phyloP scores from a whole-genome alignment of 2,888 invertebrate genomes.

The Metacarcinus magister region DNA sequence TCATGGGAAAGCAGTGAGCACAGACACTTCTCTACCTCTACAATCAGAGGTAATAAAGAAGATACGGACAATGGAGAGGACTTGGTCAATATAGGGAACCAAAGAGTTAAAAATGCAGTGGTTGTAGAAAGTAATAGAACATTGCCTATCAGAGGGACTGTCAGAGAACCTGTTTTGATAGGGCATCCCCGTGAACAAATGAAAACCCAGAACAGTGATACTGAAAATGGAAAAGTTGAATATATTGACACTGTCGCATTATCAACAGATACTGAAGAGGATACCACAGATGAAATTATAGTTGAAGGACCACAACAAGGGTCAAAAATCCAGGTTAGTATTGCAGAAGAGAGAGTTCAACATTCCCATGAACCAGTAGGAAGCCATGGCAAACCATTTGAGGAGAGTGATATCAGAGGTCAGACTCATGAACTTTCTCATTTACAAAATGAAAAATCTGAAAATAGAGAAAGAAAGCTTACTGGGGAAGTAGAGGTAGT shows the following conservation, averaged over 20 bases:
- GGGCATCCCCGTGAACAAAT: background rate
- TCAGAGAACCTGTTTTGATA: background rate
- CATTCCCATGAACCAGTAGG: background rate
- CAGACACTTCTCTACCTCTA: conserved; percentile 8
- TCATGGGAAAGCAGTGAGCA: background rate
- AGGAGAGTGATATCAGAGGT: background rate
- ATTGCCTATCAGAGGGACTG: background rate
- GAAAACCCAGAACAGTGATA: conserved; percentile 34
- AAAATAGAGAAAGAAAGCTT: background rate
- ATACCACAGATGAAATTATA: background rate
- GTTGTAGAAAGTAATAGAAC: background rate
- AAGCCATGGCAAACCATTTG: background rate
- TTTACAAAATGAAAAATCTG: background rate
- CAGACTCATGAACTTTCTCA: conserved; percentile 35
- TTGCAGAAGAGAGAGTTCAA: background rate
- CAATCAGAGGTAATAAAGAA: background rate
- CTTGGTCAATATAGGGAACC: background rate
- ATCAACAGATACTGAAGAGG: conserved; percentile 19
- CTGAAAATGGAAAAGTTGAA: background rate
- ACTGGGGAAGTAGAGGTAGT: conserved; percentile 52
- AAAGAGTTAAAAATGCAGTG: background rate
- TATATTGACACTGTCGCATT: conserved; percentile 20
- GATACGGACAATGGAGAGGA: background rate
- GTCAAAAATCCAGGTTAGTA: background rate
- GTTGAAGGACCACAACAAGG: background rate